Conservation (phyloP, 2,888 invertebrate genomes). For the Folsomia candida region DNA sequence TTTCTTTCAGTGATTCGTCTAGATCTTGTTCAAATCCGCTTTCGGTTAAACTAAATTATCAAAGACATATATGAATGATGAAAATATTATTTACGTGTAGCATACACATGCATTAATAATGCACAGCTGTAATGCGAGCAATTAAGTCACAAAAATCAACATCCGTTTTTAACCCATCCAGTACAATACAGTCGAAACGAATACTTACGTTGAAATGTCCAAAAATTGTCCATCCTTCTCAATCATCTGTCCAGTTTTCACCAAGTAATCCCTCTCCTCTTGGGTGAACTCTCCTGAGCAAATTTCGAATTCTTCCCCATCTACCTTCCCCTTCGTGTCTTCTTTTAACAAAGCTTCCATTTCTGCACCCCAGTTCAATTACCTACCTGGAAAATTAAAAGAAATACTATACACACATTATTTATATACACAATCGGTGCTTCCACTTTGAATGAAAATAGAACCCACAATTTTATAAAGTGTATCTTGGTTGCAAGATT, state of each 20-base stretch:
- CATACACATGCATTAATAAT: not conserved
- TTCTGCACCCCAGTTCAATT: too few relatives aligned
- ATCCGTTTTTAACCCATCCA: not conserved
- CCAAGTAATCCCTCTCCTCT: conserved; percentile 31
- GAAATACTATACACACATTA: too few relatives aligned
- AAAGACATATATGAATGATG: too few relatives aligned
- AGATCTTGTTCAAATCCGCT: not conserved
- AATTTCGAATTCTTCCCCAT: conserved; percentile 17
- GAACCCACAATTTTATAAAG: too few relatives aligned
- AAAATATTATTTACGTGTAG: too few relatives aligned
- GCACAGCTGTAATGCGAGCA: not conserved
- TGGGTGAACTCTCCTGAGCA: conserved; percentile 26
- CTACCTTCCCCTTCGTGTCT: not conserved
- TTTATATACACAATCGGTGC: too few relatives aligned
- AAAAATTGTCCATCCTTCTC: conserved; percentile 32
- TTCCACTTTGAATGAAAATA: too few relatives aligned
- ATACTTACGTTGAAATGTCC: conserved; percentile 44
- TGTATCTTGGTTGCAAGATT: too few relatives aligned
- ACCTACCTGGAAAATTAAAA: too few relatives aligned
- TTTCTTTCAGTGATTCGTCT: not conserved
- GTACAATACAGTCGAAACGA: too few relatives aligned
- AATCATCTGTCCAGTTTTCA: conserved; percentile 26
- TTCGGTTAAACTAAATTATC: not conserved
- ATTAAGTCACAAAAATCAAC: not conserved
- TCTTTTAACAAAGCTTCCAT: too few relatives aligned